These are phyloP conservation scores for Arrhopalites spinosus DNA, from an alignment of 2,888 invertebrate genomes.

Conservation along the genomic window DNA sequence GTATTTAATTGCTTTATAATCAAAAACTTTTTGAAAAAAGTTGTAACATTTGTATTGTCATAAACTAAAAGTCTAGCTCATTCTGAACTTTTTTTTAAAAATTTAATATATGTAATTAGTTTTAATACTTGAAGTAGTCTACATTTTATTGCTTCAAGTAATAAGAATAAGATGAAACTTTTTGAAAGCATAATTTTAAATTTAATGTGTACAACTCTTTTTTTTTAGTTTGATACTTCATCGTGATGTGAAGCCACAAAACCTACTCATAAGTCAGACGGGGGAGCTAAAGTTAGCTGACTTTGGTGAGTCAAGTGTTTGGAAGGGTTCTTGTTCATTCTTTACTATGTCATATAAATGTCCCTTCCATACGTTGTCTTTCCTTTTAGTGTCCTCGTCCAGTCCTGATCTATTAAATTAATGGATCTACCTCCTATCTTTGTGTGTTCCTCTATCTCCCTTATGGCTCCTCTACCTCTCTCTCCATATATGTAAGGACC, in stretches of 20 bases:
- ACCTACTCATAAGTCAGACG: slow-evolving; percentile 81
- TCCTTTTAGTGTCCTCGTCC: slow-evolving; percentile 17
- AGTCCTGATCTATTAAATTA: slow-evolving; percentile 26
- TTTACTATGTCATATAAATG: slow-evolving; percentile 7
- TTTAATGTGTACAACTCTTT: too few relatives aligned
- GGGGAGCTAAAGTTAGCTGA: slow-evolving; percentile 98
- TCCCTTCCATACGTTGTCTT: slow-evolving; percentile 14
- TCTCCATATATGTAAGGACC: too few relatives aligned
- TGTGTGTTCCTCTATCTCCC: background rate
- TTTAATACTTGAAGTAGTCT: too few relatives aligned
- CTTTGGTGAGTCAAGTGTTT: slow-evolving; percentile 67
- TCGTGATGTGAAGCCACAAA: slow-evolving; percentile 97
- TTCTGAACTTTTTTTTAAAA: too few relatives aligned
- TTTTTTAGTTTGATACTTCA: slow-evolving; percentile 94
- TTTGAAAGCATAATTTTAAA: too few relatives aligned
- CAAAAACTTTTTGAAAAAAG: too few relatives aligned
- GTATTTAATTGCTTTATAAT: too few relatives aligned
- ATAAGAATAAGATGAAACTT: too few relatives aligned
- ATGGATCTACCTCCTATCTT: slow-evolving; percentile 4
- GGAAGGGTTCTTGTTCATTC: slow-evolving; percentile 15
- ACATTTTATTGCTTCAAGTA: too few relatives aligned
- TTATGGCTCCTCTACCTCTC: background rate
- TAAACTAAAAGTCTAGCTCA: too few relatives aligned
- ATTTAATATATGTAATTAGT: too few relatives aligned
- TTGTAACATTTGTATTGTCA: too few relatives aligned